phyloP scores from a whole-genome alignment of 2,797 vertebrate genomes.

The Lycodopsis pacificus region DNA sequence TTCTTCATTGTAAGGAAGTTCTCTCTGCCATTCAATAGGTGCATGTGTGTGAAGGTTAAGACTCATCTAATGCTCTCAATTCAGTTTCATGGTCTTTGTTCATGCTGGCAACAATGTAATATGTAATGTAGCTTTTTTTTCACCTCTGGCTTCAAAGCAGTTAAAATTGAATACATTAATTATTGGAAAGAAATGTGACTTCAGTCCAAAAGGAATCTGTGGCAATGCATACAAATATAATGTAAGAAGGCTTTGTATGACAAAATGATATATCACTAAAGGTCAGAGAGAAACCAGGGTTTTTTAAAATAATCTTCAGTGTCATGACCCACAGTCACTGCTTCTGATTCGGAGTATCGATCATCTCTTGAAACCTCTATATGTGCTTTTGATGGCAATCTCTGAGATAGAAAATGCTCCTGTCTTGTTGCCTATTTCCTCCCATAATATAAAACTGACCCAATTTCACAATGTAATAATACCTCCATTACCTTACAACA shows the following conservation, averaged over 20 bases:
- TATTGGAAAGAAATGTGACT: background rate
- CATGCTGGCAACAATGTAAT: background rate
- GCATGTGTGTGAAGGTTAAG: background rate
- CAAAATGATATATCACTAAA: conserved; percentile 47
- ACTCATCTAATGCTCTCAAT: background rate
- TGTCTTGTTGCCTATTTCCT: conserved; percentile 65
- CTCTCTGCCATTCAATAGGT: background rate
- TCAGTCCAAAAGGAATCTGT: background rate
- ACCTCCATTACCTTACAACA: conserved; percentile 74
- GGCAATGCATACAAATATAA: conserved; percentile 4
- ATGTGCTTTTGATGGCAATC: conserved; percentile 67
- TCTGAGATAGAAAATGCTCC: conserved; percentile 52
- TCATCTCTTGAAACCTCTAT: conserved; percentile 54
- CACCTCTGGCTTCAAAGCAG: background rate
- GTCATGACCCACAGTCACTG: conserved; percentile 46
- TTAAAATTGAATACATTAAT: background rate
- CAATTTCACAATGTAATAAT: conserved; percentile 76
- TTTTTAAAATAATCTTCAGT: conserved; percentile 61
- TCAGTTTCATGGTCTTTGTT: background rate
- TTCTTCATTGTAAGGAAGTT: background rate
- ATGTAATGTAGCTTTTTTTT: background rate
- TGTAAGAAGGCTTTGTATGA: conserved; percentile 1
- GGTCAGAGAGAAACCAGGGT: conserved; percentile 25
- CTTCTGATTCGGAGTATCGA: conserved; percentile 60
- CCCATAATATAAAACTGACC: conserved; percentile 61